These are phyloP conservation scores for Crotophaga sulcirostris DNA, from an alignment of 2,113 vertebrate genomes.

Conservation along the genomic window DNA sequence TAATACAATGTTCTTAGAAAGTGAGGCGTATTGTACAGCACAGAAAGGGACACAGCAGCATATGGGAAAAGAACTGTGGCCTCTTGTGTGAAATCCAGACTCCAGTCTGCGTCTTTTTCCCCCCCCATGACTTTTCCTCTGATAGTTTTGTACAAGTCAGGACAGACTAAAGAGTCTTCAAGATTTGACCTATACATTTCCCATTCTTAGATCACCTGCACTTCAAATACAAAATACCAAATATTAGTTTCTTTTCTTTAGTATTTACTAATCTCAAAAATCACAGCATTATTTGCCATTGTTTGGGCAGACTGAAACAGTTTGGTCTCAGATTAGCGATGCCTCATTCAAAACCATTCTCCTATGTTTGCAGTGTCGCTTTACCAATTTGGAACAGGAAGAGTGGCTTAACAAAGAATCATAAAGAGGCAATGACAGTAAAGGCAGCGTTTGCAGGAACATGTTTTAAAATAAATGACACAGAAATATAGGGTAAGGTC, in stretches of 20 bases:
- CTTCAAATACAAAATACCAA: neutral
- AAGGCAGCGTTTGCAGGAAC: neutral
- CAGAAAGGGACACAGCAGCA: neutral
- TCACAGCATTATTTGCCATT: neutral
- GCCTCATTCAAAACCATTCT: neutral
- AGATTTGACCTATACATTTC: neutral
- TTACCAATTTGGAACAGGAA: neutral
- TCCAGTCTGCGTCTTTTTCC: neutral
- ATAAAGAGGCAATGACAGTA: neutral
- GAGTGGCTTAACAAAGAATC: neutral
- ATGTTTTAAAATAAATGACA: neutral
- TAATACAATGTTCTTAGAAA: slow-evolving; percentile 10
- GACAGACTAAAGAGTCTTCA: neutral
- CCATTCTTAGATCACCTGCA: slow-evolving; percentile 28
- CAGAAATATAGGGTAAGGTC: neutral
- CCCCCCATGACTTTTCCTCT: neutral
- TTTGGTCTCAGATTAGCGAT: neutral
- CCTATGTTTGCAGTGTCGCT: neutral
- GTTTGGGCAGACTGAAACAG: neutral
- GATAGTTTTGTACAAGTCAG: neutral
- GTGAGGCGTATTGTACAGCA: neutral
- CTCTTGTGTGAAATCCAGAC: neutral
- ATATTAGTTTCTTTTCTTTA: neutral
- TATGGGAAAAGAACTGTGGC: neutral
- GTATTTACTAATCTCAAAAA: neutral